Percentiles rank a stretch among this genome's conserved stretches.
These are phyloP conservation scores for Cyanocitta stelleri DNA, from an alignment of 2,113 vertebrate genomes.

Conservation along the genomic window DNA sequence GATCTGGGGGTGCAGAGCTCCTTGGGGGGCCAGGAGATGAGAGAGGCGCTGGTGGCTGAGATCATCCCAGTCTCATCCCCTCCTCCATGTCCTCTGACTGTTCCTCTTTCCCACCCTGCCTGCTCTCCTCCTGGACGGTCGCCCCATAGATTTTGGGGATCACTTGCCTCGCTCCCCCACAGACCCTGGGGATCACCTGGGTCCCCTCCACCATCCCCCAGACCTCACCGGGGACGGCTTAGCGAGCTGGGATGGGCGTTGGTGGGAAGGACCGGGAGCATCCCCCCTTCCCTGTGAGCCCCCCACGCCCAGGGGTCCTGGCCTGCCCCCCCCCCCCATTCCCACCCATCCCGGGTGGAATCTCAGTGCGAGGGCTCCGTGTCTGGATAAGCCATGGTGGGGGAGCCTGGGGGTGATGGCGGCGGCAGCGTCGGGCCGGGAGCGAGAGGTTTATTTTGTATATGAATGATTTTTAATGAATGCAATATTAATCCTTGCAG, in stretches of 20 bases:
- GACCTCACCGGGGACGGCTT: background rate
- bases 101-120: background rate
- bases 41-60: background rate
- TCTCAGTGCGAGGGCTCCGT: slow-evolving; percentile 56
- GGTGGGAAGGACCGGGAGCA: background rate
- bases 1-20: background rate
- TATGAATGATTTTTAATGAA: slow-evolving; percentile 83
- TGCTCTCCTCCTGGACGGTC: background rate
- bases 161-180: background rate
- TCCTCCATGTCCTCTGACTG: background rate
- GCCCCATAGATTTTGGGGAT: background rate
- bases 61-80: background rate
- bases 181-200: background rate
- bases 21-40: background rate
- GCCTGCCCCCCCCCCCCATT: background rate
- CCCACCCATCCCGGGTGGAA: background rate
- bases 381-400: slow-evolving; percentile 66
- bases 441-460: slow-evolving; percentile 79
- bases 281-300: background rate
- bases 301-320: fast-evolving
- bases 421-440: slow-evolving; percentile 53
- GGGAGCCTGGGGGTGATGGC: background rate
- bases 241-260: background rate
- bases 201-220: background rate
- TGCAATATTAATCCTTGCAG: slow-evolving; percentile 83